Base-by-base conservation (phyloP, 2,113 vertebrate species). In the Laticauda colubrina region DNA sequence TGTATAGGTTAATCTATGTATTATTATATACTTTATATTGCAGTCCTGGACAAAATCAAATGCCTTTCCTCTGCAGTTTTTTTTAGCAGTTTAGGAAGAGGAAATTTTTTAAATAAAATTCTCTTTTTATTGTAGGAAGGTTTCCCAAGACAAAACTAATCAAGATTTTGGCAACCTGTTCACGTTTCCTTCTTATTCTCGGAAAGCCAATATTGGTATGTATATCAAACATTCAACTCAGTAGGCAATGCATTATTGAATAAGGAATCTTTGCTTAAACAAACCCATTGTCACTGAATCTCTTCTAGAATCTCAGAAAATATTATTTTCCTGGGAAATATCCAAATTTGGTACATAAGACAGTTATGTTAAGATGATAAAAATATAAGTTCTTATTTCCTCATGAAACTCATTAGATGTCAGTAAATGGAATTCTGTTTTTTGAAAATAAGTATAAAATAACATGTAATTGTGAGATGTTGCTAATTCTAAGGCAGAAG, bases 191-290 rank as follows among this genome's bases (percentile, higher is more conserved):
- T 98, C 98, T 57, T 98, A 98, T 92, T 98, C 97, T 57, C 98
- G 99, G 96, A 99, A 98, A 96, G 98, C 97, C 91, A 98, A 98
- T 92, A 98, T 99, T 18, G 98, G 99, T 99, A 97, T 97, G 98
- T 89, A 93, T 48, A 24, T 86, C 24, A 43, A 91, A 1, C 69
- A n/a, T 90, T 39, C 0, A 0, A 54, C 92, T 90, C 45, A 39
- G 6, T 85, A 81, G 94, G 3, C 1, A 54, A 51, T 10, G 56
- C 15, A 43, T 20, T 21, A 26, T 43, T 75, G 87, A 9, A 21
- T 26, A 48, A 3, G 15, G 10, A 45, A 18, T 10, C 21, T 59
- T n/a, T 23, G 6, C 51, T 10, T 90, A 89, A 34, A 39, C 1
- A 39, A 24, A 59, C 10, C 51, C 21, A 51, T 51, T 51, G 64